Percentiles rank a stretch among this genome's conserved stretches.
Conservation (phyloP, 2,888 invertebrate species). For the Plebejus anna region DNA sequence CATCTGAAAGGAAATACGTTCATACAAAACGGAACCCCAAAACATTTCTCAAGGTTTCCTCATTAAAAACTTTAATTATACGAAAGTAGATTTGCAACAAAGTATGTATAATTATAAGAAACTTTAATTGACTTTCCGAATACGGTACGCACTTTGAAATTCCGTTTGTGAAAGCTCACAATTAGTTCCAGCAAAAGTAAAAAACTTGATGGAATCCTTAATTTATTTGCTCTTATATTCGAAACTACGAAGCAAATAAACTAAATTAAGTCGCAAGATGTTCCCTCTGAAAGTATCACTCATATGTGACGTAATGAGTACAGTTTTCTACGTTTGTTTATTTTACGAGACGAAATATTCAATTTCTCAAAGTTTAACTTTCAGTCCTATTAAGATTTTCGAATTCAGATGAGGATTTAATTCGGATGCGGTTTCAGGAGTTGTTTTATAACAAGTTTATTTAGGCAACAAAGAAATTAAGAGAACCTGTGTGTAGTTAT, state of each 20-base stretch:
- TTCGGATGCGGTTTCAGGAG: background rate
- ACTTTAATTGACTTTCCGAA: constrained; percentile 29
- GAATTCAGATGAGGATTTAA: background rate
- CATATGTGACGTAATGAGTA: background rate
- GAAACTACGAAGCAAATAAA: constrained; percentile 8
- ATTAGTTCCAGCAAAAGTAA: constrained; percentile 44
- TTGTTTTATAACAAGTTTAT: background rate
- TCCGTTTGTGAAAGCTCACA: constrained; percentile 52
- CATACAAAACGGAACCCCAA: background rate
- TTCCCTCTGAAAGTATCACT: constrained; percentile 3
- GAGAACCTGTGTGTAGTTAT: too few species aligned
- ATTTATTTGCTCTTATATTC: constrained; percentile 10
- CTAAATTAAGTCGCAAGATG: constrained; percentile 2
- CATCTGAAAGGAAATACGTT: background rate
- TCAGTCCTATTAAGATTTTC: background rate
- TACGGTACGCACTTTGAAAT: constrained; percentile 45
- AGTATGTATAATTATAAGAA: constrained; percentile 17
- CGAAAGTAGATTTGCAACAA: constrained; percentile 7
- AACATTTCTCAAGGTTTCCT: constrained; percentile 2
- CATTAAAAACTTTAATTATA: constrained; percentile 22
- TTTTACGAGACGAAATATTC: background rate
- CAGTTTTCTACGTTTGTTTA: background rate
- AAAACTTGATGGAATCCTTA: constrained; percentile 22
- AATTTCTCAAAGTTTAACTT: background rate
- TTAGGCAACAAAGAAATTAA: background rate